These are phyloP conservation scores for Clistopyga incitator DNA, from an alignment of 2,888 invertebrate genomes.

Conservation along the genomic window DNA sequence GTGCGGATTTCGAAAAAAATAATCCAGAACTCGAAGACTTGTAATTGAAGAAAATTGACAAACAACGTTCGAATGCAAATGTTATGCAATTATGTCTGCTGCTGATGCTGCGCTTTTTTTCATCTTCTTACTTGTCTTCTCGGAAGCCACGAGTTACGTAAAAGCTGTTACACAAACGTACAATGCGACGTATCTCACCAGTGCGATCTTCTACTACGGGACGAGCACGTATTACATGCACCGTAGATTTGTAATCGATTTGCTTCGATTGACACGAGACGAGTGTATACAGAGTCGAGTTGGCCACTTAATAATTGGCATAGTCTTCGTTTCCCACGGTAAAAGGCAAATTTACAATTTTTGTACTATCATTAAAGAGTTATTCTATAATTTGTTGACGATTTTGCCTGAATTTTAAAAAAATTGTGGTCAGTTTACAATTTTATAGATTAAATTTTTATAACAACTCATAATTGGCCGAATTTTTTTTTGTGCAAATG, in stretches of 20 bases:
- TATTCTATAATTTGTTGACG: not conserved
- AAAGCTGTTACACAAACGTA: conserved; percentile 46
- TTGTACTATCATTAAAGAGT: no score
- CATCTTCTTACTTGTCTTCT: conserved; percentile 38
- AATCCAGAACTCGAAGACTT: conserved; percentile 32
- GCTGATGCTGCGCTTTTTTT: conserved; percentile 5
- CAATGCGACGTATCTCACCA: conserved; percentile 1
- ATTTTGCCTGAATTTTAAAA: no score
- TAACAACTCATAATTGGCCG: no score
- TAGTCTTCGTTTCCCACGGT: no score
- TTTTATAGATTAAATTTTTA: no score
- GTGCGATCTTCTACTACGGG: not conserved
- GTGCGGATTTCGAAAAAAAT: not conserved
- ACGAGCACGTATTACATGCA: not conserved
- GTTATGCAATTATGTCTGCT: conserved; percentile 25
- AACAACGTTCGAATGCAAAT: conserved; percentile 26
- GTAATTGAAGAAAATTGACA: not conserved
- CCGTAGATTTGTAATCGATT: conserved; percentile 4
- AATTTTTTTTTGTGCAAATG: no score
- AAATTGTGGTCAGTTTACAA: no score
- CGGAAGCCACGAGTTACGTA: conserved; percentile 38
- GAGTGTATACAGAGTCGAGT: not conserved
- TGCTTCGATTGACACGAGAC: conserved; percentile 15
- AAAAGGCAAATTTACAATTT: not conserved
- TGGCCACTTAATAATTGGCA: conserved; percentile 3